Conservation (phyloP, 2,888 invertebrate genomes). For the Trachelus iudaicus region DNA sequence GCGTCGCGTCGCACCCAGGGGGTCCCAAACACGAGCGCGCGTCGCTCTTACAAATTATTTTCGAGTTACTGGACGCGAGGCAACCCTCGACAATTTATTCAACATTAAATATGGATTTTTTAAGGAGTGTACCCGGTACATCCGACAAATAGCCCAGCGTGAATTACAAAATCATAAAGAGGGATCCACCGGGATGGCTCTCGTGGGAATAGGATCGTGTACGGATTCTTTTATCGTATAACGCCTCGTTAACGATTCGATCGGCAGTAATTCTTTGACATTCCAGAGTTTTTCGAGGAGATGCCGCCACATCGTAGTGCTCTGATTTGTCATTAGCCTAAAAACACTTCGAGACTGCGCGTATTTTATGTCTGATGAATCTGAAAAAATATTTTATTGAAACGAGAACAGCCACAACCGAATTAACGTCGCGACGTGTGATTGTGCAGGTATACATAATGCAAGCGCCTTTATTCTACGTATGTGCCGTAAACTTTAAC, state of each 20-base stretch:
- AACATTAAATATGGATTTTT: conserved; percentile 1
- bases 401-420: background rate
- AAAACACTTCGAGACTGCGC: background rate
- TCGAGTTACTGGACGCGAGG: conserved; percentile 3
- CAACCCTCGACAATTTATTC: background rate
- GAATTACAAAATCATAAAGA: background rate
- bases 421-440: background rate
- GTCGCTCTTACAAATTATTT: background rate
- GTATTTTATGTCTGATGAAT: background rate
- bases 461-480: background rate
- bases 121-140: background rate
- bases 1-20: conserved; percentile 24
- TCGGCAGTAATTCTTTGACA: background rate
- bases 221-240: background rate
- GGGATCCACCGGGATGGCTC: background rate
- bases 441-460: background rate
- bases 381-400: background rate
- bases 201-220: background rate
- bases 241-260: background rate
- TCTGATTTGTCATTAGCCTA: background rate
- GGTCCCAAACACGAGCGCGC: conserved; percentile 13
- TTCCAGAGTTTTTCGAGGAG: background rate
- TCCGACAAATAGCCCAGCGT: background rate
- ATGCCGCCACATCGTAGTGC: background rate
- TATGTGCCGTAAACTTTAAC: background rate